Conservation (phyloP, 2,888 invertebrate genomes). For the Pyralis farinalis region DNA sequence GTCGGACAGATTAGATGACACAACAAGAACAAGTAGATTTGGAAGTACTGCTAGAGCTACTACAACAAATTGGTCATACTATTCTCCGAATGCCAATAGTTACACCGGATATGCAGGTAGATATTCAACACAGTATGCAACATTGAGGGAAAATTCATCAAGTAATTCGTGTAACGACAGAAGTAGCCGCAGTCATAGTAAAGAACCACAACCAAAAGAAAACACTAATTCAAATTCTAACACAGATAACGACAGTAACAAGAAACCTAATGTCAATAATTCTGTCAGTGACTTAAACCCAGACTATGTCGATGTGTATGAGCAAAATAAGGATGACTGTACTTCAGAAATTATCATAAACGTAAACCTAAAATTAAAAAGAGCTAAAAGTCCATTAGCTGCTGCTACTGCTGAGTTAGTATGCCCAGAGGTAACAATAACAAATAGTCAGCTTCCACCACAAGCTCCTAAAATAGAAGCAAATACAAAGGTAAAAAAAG, state of each 20-base stretch:
- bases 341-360: slow-evolving; percentile 68
- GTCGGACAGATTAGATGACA: slow-evolving; percentile 86
- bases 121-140: slow-evolving; percentile 70
- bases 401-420: slow-evolving; percentile 47
- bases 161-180: slow-evolving; percentile 48
- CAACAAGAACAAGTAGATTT: slow-evolving; percentile 84
- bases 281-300: slow-evolving; percentile 36
- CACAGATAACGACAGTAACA: slow-evolving; percentile 35
- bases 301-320: slow-evolving; percentile 47
- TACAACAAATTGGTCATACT: slow-evolving; percentile 83
- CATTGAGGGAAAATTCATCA: slow-evolving; percentile 48
- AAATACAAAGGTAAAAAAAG: slow-evolving; percentile 52
- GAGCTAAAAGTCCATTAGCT: slow-evolving; percentile 49
- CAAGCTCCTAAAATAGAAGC: slow-evolving; percentile 70
- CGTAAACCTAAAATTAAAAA: slow-evolving; percentile 68
- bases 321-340: slow-evolving; percentile 60
- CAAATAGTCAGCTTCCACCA: slow-evolving; percentile 71
- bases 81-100: slow-evolving; percentile 64
- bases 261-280: slow-evolving; percentile 29
- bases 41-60: slow-evolving; percentile 80
- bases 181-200: slow-evolving; percentile 60
- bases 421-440: slow-evolving; percentile 64
- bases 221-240: slow-evolving; percentile 29
- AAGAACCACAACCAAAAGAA: slow-evolving; percentile 52
- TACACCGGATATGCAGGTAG: slow-evolving; percentile 73